Evolutionary conservation across 2,797 vertebrate genomes (phyloP).

Genomic region (Rhynchonycteris naso): DNA sequence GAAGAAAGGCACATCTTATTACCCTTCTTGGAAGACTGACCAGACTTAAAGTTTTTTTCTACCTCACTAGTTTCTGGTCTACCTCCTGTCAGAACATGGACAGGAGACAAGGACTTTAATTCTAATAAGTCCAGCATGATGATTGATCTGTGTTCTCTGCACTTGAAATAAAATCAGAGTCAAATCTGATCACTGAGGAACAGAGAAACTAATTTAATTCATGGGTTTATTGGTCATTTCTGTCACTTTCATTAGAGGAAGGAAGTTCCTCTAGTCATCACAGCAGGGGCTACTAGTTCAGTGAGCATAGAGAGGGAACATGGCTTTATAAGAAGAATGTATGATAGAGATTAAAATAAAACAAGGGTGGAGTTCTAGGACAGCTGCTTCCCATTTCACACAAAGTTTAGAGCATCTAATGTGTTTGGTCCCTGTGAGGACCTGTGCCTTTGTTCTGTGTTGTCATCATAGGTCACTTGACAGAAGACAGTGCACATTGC

Average conservation of each 20-base stretch:
- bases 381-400: neutral
- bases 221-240: neutral
- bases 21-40: neutral
- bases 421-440: neutral
- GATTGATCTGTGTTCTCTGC: constrained; percentile 54
- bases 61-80: neutral
- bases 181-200: constrained; percentile 58
- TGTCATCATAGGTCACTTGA: neutral
- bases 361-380: neutral
- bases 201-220: constrained; percentile 38
- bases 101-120: neutral
- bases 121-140: neutral
- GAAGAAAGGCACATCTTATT: neutral
- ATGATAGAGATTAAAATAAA: neutral
- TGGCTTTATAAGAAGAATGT: neutral
- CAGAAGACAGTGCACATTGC: neutral
- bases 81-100: neutral
- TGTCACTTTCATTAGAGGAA: neutral
- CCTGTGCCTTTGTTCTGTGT: neutral
- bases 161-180: constrained; percentile 64
- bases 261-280: too few relatives aligned
- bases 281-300: neutral
- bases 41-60: neutral
- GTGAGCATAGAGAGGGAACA: neutral
- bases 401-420: too few relatives aligned